phyloP scores from a whole-genome alignment of 2,888 invertebrate species.

The Tenthredo distinguenda region DNA sequence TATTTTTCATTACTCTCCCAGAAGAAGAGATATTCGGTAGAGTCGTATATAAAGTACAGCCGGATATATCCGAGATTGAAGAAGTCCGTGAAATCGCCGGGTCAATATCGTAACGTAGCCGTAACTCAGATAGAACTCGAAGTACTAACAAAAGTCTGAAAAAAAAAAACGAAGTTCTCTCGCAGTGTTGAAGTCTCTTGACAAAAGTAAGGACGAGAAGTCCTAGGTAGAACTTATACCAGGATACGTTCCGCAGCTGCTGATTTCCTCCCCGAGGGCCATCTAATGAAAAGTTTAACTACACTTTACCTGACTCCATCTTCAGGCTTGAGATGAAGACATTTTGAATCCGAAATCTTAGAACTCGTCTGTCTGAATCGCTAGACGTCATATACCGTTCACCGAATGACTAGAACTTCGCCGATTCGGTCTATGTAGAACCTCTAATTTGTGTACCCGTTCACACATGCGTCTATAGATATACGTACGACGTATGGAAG shows the following conservation, averaged over 20 bases:
- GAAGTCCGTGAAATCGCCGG: neutral
- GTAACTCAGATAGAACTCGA: neutral
- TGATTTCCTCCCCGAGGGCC: constrained; percentile 29
- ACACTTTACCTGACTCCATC: constrained; percentile 4
- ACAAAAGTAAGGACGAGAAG: constrained; percentile 18
- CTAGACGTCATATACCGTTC: neutral
- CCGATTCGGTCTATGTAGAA: neutral
- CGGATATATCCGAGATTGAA: neutral
- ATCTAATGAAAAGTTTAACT: constrained; percentile 38
- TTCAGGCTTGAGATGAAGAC: neutral
- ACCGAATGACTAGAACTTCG: neutral
- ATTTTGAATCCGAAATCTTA: constrained; percentile 15
- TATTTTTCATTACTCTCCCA: neutral
- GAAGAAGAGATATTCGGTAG: neutral
- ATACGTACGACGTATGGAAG: neutral
- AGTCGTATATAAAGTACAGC: neutral
- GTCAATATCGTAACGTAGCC: neutral
- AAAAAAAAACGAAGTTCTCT: neutral
- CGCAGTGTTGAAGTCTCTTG: constrained; percentile 5
- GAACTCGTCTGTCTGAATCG: neutral
- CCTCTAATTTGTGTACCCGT: neutral
- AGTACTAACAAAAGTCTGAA: constrained; percentile 18
- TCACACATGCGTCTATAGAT: neutral
- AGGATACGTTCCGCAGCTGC: neutral
- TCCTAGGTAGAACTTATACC: neutral